Evolutionary conservation across 1,140 invertebrate genomes (phyloP).

Genomic region (Pseudomyrmex flavicornis): DNA sequence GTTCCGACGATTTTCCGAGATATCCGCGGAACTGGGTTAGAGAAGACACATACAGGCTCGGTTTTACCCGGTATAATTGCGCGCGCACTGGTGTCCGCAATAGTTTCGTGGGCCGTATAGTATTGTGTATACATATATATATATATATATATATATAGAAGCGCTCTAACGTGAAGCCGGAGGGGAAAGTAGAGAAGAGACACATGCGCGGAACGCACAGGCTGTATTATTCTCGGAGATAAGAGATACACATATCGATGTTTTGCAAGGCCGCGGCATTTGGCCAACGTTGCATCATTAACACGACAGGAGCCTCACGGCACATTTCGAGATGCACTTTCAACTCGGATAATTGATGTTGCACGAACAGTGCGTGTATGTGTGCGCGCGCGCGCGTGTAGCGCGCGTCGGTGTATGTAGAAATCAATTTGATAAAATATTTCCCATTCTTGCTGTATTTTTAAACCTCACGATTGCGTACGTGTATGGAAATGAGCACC

Average conservation of each 20-base stretch:
- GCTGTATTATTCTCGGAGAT: constrained; percentile 54
- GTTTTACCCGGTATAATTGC: constrained; percentile 62
- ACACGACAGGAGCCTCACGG: constrained; percentile 9
- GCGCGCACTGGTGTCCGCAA: constrained; percentile 45
- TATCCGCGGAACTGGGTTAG: constrained; percentile 66
- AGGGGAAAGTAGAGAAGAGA: constrained; percentile 1
- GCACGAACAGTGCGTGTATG: neutral
- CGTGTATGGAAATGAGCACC: neutral
- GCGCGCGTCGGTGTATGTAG: neutral
- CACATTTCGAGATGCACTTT: neutral
- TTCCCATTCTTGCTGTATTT: neutral
- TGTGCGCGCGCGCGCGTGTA: too few species aligned
- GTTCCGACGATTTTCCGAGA: constrained; percentile 56
- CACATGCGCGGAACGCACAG: neutral
- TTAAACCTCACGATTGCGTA: neutral
- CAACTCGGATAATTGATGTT: neutral
- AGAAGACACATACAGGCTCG: constrained; percentile 34
- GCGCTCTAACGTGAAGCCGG: neutral
- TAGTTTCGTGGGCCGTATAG: constrained; percentile 41
- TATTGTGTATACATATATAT: neutral
- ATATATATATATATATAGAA: too few species aligned
- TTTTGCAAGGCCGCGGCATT: constrained; percentile 38
- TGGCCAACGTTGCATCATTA: constrained; percentile 1
- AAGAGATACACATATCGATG: constrained; percentile 42
- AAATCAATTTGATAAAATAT: neutral